Base-by-base conservation (phyloP, 2,797 vertebrate genomes). In the Sebastiscus albofasciatus region DNA sequence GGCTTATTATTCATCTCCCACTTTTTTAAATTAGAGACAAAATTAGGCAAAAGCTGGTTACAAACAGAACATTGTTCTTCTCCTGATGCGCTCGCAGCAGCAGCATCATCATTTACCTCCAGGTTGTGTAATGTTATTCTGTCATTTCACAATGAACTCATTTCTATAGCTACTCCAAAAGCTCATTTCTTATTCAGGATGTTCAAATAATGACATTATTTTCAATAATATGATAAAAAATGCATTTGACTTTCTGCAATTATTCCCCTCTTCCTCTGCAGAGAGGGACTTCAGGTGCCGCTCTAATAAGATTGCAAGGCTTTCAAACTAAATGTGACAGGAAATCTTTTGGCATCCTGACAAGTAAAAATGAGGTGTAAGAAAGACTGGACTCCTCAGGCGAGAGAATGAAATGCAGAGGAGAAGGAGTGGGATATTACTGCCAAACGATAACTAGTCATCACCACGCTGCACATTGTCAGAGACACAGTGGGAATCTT, bases 241-340 rank as follows among this genome's bases (percentile, higher is more conserved):
- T n/a, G 60, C 39, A 54, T 88, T 84, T 61, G 78, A 71, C 80
- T 84, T 67, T 69, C n/a, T 39, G 67, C 69, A 78, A 67, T 90
- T 86, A 81, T 58, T 80, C 29, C n/a, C 52, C n/a, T 52, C 49
- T n/a, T n/a, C 20, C 49, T 20, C 67, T 33, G 3, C 75, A 12
- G 59, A 49, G 61, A 49, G 74, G 77, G 75, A 81, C 80, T 87
- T 86, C 22, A 81, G 65, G 79, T 77, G 72, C 29, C 5, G 71
- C 58, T 85, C 77, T 88, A 86, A 88, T 81, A 64, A 86, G 78
- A 80, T 81, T 88, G 72, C 70, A 61, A 80, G 55, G 80, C 89
- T 84, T 74, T 80, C 70, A 22, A 79, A 87, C 71, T 62, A 52
- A 83, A 89, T 88, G 85, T 89, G 90, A 91, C 80, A 89, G 86